Evolutionary conservation across 1,140 invertebrate genomes (phyloP).

Genomic region (Drosophila lowei): DNA sequence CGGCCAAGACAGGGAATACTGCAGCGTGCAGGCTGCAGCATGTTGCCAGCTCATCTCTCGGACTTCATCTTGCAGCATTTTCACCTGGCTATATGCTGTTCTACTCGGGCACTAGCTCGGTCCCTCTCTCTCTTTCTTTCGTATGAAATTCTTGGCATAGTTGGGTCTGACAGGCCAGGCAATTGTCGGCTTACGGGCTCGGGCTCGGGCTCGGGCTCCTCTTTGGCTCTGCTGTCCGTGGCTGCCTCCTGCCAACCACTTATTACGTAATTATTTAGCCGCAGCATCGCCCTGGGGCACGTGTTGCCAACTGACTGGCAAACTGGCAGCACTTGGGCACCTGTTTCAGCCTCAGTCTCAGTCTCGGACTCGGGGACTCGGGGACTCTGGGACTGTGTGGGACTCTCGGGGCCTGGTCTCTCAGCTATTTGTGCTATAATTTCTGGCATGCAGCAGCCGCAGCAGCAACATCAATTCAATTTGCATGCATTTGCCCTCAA

Average conservation of each 20-base stretch:
- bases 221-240: constrained; percentile 22
- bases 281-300: constrained; percentile 71
- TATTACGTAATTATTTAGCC: constrained; percentile 81
- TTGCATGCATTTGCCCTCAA: constrained; percentile 57
- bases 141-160: constrained; percentile 75
- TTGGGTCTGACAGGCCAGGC: constrained; percentile 63
- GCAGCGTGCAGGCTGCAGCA: constrained; percentile 7
- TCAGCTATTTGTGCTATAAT: constrained; percentile 78
- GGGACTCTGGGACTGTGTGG: background rate
- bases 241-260: constrained; percentile 72
- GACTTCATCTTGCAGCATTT: constrained; percentile 20
- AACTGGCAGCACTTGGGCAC: constrained; percentile 57
- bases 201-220: constrained; percentile 11
- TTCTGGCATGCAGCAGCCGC: constrained; percentile 64
- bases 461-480: constrained; percentile 72
- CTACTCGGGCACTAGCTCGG: constrained; percentile 8
- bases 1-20: too few species aligned
- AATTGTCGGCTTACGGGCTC: constrained; percentile 34
- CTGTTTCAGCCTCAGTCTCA: constrained; percentile 40
- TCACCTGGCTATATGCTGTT: constrained; percentile 25
- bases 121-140: constrained; percentile 27
- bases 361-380: constrained; percentile 6
- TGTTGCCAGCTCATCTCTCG: constrained; percentile 37
- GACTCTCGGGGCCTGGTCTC: constrained; percentile 14
- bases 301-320: constrained; percentile 72